Evolutionary conservation across 2,113 vertebrate species (phyloP).

Genomic region (Garra rufa): DNA sequence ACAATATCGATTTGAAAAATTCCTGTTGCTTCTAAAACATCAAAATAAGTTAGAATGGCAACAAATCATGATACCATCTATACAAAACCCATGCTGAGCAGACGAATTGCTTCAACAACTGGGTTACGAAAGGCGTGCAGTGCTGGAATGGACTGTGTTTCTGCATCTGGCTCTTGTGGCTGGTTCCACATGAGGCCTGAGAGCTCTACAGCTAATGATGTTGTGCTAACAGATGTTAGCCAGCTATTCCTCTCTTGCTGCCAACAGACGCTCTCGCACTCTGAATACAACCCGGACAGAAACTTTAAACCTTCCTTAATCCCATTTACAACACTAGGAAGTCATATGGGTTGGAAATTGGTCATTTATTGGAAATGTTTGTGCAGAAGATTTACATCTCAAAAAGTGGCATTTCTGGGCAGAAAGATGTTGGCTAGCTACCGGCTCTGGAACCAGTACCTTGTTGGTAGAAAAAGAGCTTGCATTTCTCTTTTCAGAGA

Average conservation of each 20-base stretch:
- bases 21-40: neutral
- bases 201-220: constrained; percentile 72
- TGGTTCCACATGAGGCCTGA: constrained; percentile 61
- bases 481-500: neutral
- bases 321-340: constrained; percentile 6
- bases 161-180: constrained; percentile 61
- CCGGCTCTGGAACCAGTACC: neutral
- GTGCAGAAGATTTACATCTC: neutral
- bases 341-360: constrained; percentile 24
- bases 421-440: neutral
- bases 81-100: constrained; percentile 13
- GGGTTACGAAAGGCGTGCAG: constrained; percentile 1
- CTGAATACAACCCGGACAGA: constrained; percentile 63
- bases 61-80: neutral
- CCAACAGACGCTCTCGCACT: constrained; percentile 60
- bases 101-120: neutral
- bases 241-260: constrained; percentile 72
- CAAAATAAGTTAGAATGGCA: constrained; percentile 9
- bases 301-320: constrained; percentile 43
- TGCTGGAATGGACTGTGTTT: constrained; percentile 40
- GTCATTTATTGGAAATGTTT: neutral
- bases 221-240: constrained; percentile 80
- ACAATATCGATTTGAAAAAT: neutral
- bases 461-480: neutral
- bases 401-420: neutral